Conservation (phyloP, 2,797 vertebrate genomes). For the Pempheris klunzingeri region DNA sequence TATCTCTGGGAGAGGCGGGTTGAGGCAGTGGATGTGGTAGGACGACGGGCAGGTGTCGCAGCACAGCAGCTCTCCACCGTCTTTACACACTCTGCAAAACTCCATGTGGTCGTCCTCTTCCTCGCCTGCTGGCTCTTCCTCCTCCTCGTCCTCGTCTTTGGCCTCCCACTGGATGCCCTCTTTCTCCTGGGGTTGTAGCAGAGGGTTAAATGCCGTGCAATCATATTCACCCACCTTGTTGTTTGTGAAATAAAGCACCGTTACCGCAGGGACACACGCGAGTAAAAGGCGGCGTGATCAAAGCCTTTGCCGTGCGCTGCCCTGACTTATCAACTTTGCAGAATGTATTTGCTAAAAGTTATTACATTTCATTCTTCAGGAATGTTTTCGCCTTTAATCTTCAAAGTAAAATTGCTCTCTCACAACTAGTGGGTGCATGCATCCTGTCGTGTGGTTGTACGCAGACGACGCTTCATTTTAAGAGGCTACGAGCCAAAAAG, state of each 20-base stretch:
- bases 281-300: background rate
- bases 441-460: no score
- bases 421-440: background rate
- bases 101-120: conserved; percentile 99
- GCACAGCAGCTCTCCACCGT: conserved; percentile 96
- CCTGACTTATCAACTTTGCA: background rate
- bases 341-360: conserved; percentile 1
- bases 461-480: background rate
- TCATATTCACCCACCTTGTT: background rate
- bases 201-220: background rate
- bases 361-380: no score
- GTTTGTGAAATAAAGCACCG: background rate
- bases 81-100: conserved; percentile 98
- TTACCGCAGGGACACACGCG: background rate
- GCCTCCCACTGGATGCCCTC: conserved; percentile 99
- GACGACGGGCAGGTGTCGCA: conserved; percentile 98
- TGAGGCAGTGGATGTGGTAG: conserved; percentile 99
- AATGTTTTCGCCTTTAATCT: no score
- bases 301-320: background rate
- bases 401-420: background rate
- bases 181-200: conserved; percentile 89
- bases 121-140: conserved; percentile 92
- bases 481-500: background rate
- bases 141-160: conserved; percentile 96
- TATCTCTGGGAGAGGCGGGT: conserved; percentile 97